Evolutionary conservation across 2,797 vertebrate genomes (phyloP).

Genomic region (Xenops minutus): DNA sequence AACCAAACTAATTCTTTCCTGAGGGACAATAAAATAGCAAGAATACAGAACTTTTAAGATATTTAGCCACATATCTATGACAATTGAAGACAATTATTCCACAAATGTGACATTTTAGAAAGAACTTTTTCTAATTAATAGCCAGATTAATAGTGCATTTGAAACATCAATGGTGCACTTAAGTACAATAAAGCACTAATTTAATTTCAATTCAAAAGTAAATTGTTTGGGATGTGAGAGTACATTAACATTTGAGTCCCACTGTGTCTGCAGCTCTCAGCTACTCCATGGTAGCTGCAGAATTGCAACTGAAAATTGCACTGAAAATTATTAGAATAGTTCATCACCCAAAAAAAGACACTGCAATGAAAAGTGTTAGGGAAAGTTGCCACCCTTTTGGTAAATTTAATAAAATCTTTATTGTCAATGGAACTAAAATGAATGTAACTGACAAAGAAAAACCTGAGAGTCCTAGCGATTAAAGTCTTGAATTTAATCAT

Average conservation of each 20-base stretch:
- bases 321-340: background rate
- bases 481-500: background rate
- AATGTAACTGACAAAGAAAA: background rate
- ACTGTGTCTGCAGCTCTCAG: background rate
- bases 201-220: background rate
- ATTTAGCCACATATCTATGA: background rate
- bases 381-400: background rate
- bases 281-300: background rate
- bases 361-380: background rate
- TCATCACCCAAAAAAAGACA: background rate
- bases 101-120: background rate
- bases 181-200: slow-evolving; percentile 7
- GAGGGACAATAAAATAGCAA: background rate
- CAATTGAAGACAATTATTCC: background rate
- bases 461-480: background rate
- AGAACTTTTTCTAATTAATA: slow-evolving; percentile 31
- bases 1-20: slow-evolving; percentile 36
- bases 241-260: background rate
- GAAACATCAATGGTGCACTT: background rate
- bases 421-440: background rate
- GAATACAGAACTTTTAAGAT: background rate
- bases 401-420: background rate
- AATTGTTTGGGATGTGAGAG: background rate
- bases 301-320: background rate
- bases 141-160: background rate